Percentiles rank a stretch among this genome's conserved stretches.
Evolutionary conservation across 2,113 vertebrate genomes (phyloP).

Genomic region (Hippoglossus stenolepis): DNA sequence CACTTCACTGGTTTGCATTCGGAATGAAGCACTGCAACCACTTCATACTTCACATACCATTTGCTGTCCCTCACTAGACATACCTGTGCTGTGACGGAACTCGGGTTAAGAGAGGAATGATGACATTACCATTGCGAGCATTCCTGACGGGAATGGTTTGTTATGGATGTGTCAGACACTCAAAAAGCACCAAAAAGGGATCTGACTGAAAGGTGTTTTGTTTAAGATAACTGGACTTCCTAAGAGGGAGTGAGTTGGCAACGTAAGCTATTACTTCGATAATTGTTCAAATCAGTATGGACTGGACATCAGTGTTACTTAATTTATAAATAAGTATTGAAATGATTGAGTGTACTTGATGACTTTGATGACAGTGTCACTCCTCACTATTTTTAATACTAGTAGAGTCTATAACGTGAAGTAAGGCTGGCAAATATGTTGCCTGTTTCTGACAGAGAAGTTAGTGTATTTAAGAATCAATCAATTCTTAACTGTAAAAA

Average conservation of each 20-base stretch:
- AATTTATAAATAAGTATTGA: too few species aligned
- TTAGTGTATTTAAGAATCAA: too few species aligned
- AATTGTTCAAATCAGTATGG: too few species aligned
- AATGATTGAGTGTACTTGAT: too few species aligned
- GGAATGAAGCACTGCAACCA: constrained; percentile 7
- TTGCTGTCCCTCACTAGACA: constrained; percentile 44
- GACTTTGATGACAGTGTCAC: too few species aligned
- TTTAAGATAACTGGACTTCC: not conserved
- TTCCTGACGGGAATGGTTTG: constrained; percentile 24
- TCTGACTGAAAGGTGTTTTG: not conserved
- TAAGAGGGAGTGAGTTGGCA: not conserved
- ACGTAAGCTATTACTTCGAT: not conserved
- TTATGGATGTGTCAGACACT: not conserved
- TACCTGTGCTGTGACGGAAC: constrained; percentile 58
- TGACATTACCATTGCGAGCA: constrained; percentile 46
- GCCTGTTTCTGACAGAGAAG: too few species aligned
- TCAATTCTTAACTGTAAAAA: too few species aligned
- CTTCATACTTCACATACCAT: constrained; percentile 50
- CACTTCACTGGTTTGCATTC: constrained; percentile 22
- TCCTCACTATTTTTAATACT: too few species aligned
- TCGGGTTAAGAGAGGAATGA: constrained; percentile 31
- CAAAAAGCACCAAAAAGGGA: constrained; percentile 3
- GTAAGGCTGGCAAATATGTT: too few species aligned
- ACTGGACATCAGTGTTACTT: too few species aligned
- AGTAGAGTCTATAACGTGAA: too few species aligned